phyloP scores from a whole-genome alignment of 2,113 vertebrate genomes.

The Centropus unirufus region DNA sequence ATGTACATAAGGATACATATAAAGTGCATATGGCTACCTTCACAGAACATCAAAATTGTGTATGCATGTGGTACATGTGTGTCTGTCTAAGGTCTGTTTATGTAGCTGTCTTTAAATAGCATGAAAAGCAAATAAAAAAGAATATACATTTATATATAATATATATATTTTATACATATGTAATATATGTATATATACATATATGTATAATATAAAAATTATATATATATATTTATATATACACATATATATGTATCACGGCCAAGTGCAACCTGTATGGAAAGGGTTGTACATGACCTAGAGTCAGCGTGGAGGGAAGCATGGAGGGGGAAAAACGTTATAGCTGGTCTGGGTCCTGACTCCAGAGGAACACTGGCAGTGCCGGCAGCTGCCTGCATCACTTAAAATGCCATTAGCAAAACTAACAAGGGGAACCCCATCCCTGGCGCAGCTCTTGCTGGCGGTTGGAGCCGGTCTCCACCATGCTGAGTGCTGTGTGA shows the following conservation, averaged over 20 bases:
- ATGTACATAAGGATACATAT: neutral
- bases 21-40: accelerated
- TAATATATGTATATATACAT: too few species aligned
- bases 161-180: too few species aligned
- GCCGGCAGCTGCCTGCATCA: neutral
- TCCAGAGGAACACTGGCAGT: neutral
- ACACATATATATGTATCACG: neutral
- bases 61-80: neutral
- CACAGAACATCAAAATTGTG: neutral
- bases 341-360: neutral
- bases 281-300: neutral
- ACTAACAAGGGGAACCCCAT: accelerated
- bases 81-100: neutral
- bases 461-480: neutral
- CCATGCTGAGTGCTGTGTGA: neutral
- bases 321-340: accelerated
- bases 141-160: too few species aligned
- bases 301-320: neutral
- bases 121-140: neutral
- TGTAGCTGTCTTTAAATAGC: neutral
- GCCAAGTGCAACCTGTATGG: neutral
- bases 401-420: neutral
- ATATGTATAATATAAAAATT: too few species aligned
- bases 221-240: too few species aligned
- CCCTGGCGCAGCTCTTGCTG: neutral